A percentile compares a stretch with the other conserved stretches of the same genome.
Evolutionary conservation across 1,140 invertebrate species (phyloP).

Genomic region (Dreissena polymorpha): DNA sequence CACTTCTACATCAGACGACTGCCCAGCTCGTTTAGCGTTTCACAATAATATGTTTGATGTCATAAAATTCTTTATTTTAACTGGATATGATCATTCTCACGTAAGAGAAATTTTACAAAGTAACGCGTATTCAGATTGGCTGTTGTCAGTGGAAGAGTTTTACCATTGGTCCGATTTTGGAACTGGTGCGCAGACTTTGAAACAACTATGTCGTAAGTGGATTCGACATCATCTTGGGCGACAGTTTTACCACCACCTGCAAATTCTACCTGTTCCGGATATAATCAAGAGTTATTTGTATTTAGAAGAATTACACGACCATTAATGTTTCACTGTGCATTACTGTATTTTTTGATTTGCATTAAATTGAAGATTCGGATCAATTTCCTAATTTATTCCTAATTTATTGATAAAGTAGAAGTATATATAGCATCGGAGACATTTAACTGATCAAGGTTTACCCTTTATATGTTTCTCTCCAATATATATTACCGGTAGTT

Average conservation of each 20-base stretch:
- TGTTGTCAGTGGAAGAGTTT: constrained; percentile 41
- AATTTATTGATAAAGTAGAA: too few relatives aligned
- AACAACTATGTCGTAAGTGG: constrained; percentile 64
- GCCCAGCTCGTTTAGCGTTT: constrained; percentile 63
- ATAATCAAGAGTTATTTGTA: constrained; percentile 60
- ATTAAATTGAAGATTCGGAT: too few relatives aligned
- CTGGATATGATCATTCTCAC: constrained; percentile 66
- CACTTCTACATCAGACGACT: constrained; percentile 36
- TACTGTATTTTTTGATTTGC: too few relatives aligned
- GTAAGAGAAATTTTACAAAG: constrained; percentile 52
- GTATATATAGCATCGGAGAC: too few relatives aligned
- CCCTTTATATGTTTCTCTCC: too few relatives aligned
- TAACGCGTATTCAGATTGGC: constrained; percentile 44
- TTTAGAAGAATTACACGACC: constrained; percentile 65
- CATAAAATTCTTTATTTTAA: constrained; percentile 67
- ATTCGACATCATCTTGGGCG: constrained; percentile 65
- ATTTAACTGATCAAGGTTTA: too few relatives aligned
- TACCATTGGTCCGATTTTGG: constrained; percentile 61
- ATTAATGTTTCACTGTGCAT: constrained; percentile 14
- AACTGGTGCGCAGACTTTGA: constrained; percentile 59
- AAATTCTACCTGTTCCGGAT: constrained; percentile 61
- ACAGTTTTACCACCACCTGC: constrained; percentile 61
- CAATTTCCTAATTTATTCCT: too few relatives aligned
- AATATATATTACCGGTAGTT: too few relatives aligned
- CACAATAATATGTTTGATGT: constrained; percentile 49